Base-by-base conservation (phyloP, 2,113 vertebrate genomes). In the Gambusia affinis region DNA sequence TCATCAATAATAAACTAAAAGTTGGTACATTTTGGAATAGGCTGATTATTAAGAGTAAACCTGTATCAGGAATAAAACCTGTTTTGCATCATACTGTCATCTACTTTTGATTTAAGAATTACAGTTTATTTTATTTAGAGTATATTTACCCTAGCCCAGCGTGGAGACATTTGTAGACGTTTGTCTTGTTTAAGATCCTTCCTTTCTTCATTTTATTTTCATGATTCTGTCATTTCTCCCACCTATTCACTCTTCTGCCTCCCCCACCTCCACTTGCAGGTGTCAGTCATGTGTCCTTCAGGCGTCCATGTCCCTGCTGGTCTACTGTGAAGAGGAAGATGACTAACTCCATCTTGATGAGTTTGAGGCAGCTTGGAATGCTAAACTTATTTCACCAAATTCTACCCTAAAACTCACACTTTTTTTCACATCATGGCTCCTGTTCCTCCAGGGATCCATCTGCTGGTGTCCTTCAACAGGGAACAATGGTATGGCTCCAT, bases 361-460 rank as follows among this genome's bases (percentile, higher is more conserved):
- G 44, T 47, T 47, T 47, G 44, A 47, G 14, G 4, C 14, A 1
- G 5, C 24, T 57, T 57, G 51, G 51, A 57, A 57, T n/a, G 51
- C 51, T 24, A 24, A 57, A 8, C 22, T 57, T 8, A 57, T 57
- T 57, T 54, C 22, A 35, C 29, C 60, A 24, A n/a, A 39, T n/a
- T 0, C 72, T 70, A 27, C 65, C 22, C 54, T 24, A 24, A 69
- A 33, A 3, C 14, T 64, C 70, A 31, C 22, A 4, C 70, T 19
- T 22, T 19, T 14, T 4, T 0, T 42, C 65, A 39, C 39, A 68
- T 67, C 63, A 95, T 95, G 94, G 93, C 94, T 4, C 73, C 91
- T 3, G 67, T 95, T 64, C 94, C 94, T 61, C 94, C 91, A 29
- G 93, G 94, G 27, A 84, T 95, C 67, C 92, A 91, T 17, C 87